phyloP scores from a whole-genome alignment of 37 sponge, comb jelly and placozoan genomes.

The Crambe crambe region DNA sequence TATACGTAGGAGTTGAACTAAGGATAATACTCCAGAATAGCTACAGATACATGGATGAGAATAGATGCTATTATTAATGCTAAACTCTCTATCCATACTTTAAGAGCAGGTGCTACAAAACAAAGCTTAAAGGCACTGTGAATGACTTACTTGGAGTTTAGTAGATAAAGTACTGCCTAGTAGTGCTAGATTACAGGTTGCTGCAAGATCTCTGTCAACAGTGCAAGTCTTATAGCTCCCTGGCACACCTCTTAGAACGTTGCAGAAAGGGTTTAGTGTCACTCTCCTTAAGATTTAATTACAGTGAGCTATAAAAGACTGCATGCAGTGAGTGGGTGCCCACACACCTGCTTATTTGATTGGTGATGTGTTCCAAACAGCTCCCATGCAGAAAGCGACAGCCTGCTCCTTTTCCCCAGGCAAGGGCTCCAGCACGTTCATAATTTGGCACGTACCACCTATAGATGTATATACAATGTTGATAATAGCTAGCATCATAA shows the following conservation, averaged over 20 bases:
- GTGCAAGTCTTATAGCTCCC: not conserved
- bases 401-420: slow-evolving; percentile 15
- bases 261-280: not conserved
- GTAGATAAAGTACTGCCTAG: not conserved
- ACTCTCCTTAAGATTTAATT: not conserved
- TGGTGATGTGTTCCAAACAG: not conserved
- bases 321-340: too few relatives aligned
- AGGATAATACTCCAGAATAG: too few relatives aligned
- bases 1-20: too few relatives aligned
- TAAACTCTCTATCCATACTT: too few relatives aligned
- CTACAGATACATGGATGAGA: too few relatives aligned
- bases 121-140: too few relatives aligned
- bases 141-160: not conserved
- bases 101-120: too few relatives aligned
- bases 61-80: too few relatives aligned
- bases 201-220: not conserved
- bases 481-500: not conserved
- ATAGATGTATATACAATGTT: not conserved
- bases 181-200: not conserved
- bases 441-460: slow-evolving; percentile 31
- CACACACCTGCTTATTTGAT: not conserved
- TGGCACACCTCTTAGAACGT: not conserved
- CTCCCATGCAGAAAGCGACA: slow-evolving; percentile 11
- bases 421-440: not conserved
- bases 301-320: not conserved